Evolutionary conservation across 2,888 invertebrate species (phyloP), one percentile per base, ranked within the genome.

Genomic region (Mesorhabditis spiculigera): DNA sequence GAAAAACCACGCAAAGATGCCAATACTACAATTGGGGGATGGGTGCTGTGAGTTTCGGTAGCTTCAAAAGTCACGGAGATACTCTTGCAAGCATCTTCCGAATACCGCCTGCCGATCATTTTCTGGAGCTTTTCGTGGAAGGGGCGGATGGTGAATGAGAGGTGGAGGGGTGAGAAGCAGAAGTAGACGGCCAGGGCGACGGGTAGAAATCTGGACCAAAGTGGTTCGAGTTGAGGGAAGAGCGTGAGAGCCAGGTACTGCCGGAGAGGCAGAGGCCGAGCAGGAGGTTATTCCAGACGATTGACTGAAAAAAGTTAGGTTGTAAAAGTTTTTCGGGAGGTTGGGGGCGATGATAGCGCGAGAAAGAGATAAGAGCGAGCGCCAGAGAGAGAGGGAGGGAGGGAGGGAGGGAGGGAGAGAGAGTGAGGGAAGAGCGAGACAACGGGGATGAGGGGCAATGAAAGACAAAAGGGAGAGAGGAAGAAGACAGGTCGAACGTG

Each of bases 241-340:
- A 50, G 8, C 8, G 58, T 1, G n/a, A 10, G n/a, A 50, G 8
- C 58, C 58, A 50, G 1, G 10, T n/a, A 3, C 58, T 50, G 0
- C 58, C 58, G 10, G 58, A 50, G n/a, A 50, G 8, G n/a, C 58
- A 50, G 10, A 50, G n/a, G 8, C 10, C 8, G 58, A 3, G 10
- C 10, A 50, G 8, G 58, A 50, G 58, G 58, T 13, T 50, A 2
- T 50, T 1, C 8, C n/a, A 50, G 10, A 50, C n/a, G 58, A 50
- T 50, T 50, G 58, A 50, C 58, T 50, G 58, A 50, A 50, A 50
- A 28, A n/a, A n/a, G n/a, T n/a, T n/a, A n/a, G n/a, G n/a, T n/a
- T n/a, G n/a, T n/a, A n/a, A n/a, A n/a, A n/a, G n/a, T n/a, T n/a
- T n/a, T n/a, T n/a, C n/a, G n/a, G n/a, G n/a, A n/a, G n/a, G n/a